Base-by-base conservation (phyloP, 2,888 invertebrate species). In the Acheta domesticus region DNA sequence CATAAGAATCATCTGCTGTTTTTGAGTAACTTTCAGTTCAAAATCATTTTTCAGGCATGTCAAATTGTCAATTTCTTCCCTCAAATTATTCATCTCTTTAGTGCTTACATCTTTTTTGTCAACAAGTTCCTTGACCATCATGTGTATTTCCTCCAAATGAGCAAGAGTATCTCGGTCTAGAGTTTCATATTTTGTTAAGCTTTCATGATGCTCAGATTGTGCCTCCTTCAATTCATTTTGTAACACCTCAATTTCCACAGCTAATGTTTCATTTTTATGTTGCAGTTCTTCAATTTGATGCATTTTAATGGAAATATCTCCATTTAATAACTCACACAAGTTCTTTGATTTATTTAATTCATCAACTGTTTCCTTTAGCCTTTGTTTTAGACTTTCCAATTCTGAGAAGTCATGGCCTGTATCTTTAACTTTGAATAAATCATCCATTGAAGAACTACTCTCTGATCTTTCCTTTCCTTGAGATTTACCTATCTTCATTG, bases 1-100 rank as follows among this genome's bases (percentile, higher is more conserved):
- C 74, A 79, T 36, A n/a, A 81, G 49, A 14, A 81, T 80, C 80
- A 81, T 77, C 36, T 78, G 74, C 62, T 81, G 81, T 23, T 80
- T 80, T 49, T 79, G 79, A 36, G 20, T 49, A 5, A 81, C 12
- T 75, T 79, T 81, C 19, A 50, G 20, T 16, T 81, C 80, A 19
- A 81, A 21, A 48, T 81, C 80, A 62, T 36, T 36, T 20, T 75
- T 80, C 14, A 62, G 16, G 14, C 16, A 19, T 16, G 62, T 16
- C 12, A 62, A 48, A 73, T 76, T 62, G 21, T 23, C 62, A 21
- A 79, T 23, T 20, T 76, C 62, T 62, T 76, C 76, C 20, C 76
- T 73, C 20, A 76, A 12, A 8, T 21, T n/a, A 48, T 76, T 21
- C 48, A 79, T 12, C 36, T 79, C 75, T 16, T 76, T 75, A 12